phyloP scores from a whole-genome alignment of 2,888 invertebrate species.

The Pachydiplax longipennis region DNA sequence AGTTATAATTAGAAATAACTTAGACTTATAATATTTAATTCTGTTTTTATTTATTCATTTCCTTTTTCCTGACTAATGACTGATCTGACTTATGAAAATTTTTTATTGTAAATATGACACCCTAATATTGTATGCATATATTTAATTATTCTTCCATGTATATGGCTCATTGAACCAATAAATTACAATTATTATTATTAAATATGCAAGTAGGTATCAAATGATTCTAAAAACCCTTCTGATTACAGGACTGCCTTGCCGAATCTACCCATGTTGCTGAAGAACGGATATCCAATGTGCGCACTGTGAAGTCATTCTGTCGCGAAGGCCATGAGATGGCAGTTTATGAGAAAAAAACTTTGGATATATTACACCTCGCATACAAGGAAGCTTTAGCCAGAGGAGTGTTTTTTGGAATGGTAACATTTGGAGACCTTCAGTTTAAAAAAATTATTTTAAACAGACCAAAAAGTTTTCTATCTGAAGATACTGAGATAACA shows the following conservation, averaged over 20 bases:
- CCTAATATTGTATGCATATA: no score
- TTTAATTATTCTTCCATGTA: no score
- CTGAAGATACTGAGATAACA: neutral
- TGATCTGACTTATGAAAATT: no score
- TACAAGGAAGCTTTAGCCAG: conserved; percentile 88
- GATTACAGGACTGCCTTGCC: conserved; percentile 65
- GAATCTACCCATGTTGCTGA: conserved; percentile 78
- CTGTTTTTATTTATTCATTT: no score
- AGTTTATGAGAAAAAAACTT: conserved; percentile 72
- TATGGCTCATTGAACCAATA: no score
- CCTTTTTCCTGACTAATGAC: no score
- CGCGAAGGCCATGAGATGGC: conserved; percentile 81
- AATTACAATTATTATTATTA: no score
- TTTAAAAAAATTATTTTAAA: neutral
- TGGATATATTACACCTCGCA: conserved; percentile 76
- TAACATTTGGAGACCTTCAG: conserved; percentile 57
- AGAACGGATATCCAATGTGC: conserved; percentile 88
- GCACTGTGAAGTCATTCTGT: conserved; percentile 92
- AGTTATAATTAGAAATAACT: no score
- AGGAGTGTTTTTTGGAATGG: conserved; percentile 91
- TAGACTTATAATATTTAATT: no score
- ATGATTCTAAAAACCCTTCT: no score
- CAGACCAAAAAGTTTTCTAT: neutral
- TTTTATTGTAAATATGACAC: no score
- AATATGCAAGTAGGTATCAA: no score